Percentiles rank a stretch among this genome's conserved stretches.
Evolutionary conservation across 2,888 invertebrate species (phyloP).

Genomic region (Hoplodrina blanda): DNA sequence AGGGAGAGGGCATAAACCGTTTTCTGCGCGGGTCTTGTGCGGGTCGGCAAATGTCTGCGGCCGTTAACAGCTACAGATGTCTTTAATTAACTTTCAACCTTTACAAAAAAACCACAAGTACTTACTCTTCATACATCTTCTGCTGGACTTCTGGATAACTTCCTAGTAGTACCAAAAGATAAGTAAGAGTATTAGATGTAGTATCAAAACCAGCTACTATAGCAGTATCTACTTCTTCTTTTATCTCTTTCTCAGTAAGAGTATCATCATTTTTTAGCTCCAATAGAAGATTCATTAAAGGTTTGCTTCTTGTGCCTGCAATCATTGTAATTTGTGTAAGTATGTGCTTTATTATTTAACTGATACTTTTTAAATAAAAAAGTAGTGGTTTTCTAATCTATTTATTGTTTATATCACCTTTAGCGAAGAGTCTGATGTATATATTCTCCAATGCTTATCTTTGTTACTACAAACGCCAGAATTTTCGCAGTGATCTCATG

Average conservation of each 20-base stretch:
- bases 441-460: too few relatives aligned
- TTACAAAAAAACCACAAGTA: slow-evolving; percentile 1
- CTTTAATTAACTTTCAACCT: too few relatives aligned
- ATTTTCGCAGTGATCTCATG: too few relatives aligned
- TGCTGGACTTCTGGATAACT: slow-evolving; percentile 75
- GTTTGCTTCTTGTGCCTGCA: slow-evolving; percentile 37
- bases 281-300: slow-evolving; percentile 50
- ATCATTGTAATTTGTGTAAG: not conserved
- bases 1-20: too few relatives aligned
- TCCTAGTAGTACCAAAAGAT: slow-evolving; percentile 55
- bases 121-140: slow-evolving; percentile 70
- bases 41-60: too few relatives aligned
- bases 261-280: slow-evolving; percentile 44
- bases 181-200: slow-evolving; percentile 41
- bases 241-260: slow-evolving; percentile 61
- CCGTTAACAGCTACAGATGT: too few relatives aligned
- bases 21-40: too few relatives aligned
- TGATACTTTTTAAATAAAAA: too few relatives aligned
- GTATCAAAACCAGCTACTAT: slow-evolving; percentile 59
- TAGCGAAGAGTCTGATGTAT: too few relatives aligned
- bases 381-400: too few relatives aligned
- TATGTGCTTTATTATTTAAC: too few relatives aligned
- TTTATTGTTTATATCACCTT: too few relatives aligned
- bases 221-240: slow-evolving; percentile 68
- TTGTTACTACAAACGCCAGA: not conserved